Conservation (phyloP, 2,113 vertebrate species). For the Oncorhynchus nerka region DNA sequence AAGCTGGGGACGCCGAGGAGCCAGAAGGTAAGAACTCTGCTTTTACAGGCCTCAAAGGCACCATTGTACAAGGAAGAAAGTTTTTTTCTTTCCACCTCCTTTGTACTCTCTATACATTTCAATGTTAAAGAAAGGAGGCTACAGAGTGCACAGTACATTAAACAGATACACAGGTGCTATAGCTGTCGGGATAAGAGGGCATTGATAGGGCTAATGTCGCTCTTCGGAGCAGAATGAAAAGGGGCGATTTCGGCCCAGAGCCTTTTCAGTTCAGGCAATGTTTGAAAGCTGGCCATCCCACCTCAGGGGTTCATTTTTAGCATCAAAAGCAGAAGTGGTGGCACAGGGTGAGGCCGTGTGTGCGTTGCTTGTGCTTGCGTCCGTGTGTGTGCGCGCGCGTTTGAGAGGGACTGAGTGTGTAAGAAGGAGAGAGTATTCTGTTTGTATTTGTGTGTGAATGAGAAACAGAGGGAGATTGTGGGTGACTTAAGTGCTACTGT, state of each 20-base stretch:
- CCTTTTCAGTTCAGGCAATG: neutral
- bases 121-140: constrained; percentile 19
- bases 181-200: neutral
- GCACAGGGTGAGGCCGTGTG: neutral
- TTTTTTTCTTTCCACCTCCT: constrained; percentile 23
- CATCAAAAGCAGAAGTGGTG: neutral
- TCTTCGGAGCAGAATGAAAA: constrained; percentile 5
- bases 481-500: neutral
- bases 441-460: neutral
- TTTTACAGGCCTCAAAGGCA: constrained; percentile 48
- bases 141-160: neutral
- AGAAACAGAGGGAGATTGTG: neutral
- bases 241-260: neutral
- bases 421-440: neutral
- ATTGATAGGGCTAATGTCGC: neutral
- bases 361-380: neutral
- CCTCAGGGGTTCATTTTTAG: neutral
- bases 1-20: constrained; percentile 59
- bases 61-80: constrained; percentile 36
- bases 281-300: neutral
- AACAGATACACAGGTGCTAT: neutral
- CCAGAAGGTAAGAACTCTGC: constrained; percentile 69
- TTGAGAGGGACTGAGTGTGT: neutral
- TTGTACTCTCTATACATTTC: constrained; percentile 26
- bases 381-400: too few species aligned